Percentiles rank a stretch among this genome's conserved stretches.
Evolutionary conservation across 2,888 invertebrate genomes (phyloP).

Genomic region (Leptodirus hochenwartii): DNA sequence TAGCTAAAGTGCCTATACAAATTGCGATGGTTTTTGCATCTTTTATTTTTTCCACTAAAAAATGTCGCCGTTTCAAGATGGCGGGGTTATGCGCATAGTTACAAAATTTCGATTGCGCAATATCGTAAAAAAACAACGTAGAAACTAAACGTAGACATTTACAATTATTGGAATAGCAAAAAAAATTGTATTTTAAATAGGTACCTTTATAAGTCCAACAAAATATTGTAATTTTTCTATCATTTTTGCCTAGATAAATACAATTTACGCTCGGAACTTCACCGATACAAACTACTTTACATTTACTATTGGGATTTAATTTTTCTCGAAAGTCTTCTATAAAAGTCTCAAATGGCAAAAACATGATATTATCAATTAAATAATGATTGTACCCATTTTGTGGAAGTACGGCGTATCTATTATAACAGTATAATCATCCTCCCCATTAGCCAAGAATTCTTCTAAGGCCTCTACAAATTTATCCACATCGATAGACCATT

Average conservation of each 20-base stretch:
- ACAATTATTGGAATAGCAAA: constrained; percentile 2
- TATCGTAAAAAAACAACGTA: constrained; percentile 37
- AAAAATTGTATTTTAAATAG: constrained; percentile 6
- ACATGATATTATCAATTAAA: too few species aligned
- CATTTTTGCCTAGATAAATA: constrained; percentile 34
- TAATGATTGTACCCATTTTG: constrained; percentile 30
- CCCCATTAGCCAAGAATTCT: background rate
- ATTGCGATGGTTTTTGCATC: constrained; percentile 79
- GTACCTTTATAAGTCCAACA: constrained; percentile 23
- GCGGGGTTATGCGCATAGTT: constrained; percentile 27
- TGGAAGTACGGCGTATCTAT: constrained; percentile 51
- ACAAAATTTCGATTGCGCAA: constrained; percentile 23
- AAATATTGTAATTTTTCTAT: constrained; percentile 32
- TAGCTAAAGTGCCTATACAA: constrained; percentile 78
- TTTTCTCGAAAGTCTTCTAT: constrained; percentile 1
- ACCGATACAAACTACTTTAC: constrained; percentile 4
- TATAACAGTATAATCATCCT: constrained; percentile 32
- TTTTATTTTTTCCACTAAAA: constrained; percentile 75
- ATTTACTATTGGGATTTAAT: background rate
- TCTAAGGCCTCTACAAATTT: constrained; percentile 22
- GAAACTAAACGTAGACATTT: constrained; percentile 2
- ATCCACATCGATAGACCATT: constrained; percentile 34
- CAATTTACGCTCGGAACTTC: constrained; percentile 16
- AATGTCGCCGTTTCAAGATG: constrained; percentile 64
- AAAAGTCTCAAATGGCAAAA: too few species aligned